Evolutionary conservation across 2,888 invertebrate species (phyloP), one percentile per base, ranked within the genome.

Genomic region (Rhyacophila evoluta): DNA sequence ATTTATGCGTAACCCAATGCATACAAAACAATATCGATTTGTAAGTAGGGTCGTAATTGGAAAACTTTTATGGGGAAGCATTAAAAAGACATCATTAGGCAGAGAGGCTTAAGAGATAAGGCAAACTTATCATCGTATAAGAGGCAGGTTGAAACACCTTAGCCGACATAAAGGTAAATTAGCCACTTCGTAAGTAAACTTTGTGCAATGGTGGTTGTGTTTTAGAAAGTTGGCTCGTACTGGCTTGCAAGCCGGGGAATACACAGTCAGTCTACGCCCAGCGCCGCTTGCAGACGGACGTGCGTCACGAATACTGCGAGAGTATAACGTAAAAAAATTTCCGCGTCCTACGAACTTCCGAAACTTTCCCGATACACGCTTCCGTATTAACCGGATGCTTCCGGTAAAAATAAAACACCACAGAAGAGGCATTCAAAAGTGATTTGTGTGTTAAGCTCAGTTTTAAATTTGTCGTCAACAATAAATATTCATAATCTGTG

Each of bases 91-190:
- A 55, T 55, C 55, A 19, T 55, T 55, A 55, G 55, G 19, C 55
- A 19, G 10, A 10, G 55, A 19, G 19, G 55, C 10, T 55, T 55
- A 55, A 19, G 2, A 55, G 55, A 55, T 55, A 55, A 55, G 55
- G 55, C 29, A 55, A 55, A 55, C 55, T 55, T 55, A 55, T 55
- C 55, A 55, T 55, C 8, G 15, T 19, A 55, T 55, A 55, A 25
- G 55, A 55, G 55, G 55, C 55, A 55, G 25, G 55, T 55, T 55
- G 55, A 55, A 55, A 55, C 55, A 55, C 55, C 55, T 55, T 55
- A 55, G 8, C 55, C 55, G 55, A 55, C 19, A 55, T 55, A 55
- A 55, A 55, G 55, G 55, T 55, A 55, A 55, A 55, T 55, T 55
- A 55, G 55, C 15, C 25, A 55, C 55, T 55, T 55, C 10, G 55